Conservation (phyloP, 1,140 invertebrate genomes). For the Anastrepha ludens region DNA sequence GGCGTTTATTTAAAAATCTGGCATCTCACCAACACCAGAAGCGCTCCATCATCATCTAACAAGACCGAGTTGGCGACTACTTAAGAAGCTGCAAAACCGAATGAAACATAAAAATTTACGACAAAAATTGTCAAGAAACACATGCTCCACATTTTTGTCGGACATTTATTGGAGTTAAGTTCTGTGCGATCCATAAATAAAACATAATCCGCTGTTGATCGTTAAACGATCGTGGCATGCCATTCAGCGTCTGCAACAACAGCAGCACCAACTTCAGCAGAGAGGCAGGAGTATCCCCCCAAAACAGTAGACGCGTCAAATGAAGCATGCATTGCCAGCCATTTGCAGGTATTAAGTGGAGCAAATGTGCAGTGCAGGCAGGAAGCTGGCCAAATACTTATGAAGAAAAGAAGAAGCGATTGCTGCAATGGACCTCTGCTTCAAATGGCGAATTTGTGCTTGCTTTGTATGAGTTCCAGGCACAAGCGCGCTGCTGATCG, state of each 20-base stretch:
- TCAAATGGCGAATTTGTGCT: background rate
- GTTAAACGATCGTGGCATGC: slow-evolving; percentile 51
- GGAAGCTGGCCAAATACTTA: background rate
- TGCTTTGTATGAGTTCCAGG: background rate
- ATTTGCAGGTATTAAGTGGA: slow-evolving; percentile 32
- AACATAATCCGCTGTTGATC: slow-evolving; percentile 67
- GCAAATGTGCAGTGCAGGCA: slow-evolving; percentile 31
- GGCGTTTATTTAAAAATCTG: background rate
- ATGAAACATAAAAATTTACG: slow-evolving; percentile 73
- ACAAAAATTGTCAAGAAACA: slow-evolving; percentile 73
- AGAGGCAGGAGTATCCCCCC: background rate
- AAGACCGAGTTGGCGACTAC: slow-evolving; percentile 16
- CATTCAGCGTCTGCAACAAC: background rate
- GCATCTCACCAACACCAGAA: background rate
- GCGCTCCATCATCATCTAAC: slow-evolving; percentile 36
- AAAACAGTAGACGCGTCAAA: slow-evolving; percentile 7
- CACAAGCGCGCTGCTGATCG: slow-evolving; percentile 63
- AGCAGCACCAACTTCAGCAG: background rate
- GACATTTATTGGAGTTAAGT: slow-evolving; percentile 75
- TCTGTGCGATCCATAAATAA: slow-evolving; percentile 72
- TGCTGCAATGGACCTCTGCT: background rate
- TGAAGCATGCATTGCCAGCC: background rate
- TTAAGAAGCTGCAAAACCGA: slow-evolving; percentile 44
- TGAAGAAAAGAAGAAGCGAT: background rate
- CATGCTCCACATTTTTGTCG: slow-evolving; percentile 74